Evolutionary conservation across 1,140 invertebrate species (phyloP), one percentile per base, ranked within the genome.

Genomic region (Aphelenchoides fujianensis): DNA sequence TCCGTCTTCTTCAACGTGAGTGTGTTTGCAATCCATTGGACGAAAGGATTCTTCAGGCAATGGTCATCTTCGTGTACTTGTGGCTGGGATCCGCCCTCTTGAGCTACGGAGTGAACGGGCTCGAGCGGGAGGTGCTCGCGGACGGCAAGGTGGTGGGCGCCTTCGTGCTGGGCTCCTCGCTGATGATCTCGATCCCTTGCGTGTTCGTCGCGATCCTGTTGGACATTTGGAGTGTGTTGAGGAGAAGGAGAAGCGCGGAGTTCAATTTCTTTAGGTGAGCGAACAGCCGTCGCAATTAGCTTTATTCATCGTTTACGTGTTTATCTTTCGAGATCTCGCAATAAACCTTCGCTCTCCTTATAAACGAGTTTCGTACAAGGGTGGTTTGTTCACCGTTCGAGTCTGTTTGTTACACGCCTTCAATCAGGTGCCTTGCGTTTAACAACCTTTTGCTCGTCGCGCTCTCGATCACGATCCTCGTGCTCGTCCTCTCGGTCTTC

Each of bases 81-180:
- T 59, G 19, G 5, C 34, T 59, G 5, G 55, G 55, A 30, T 59
- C 55, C 5, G 55, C 55, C 5, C 19, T 5, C 5, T 7, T 59
- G 5, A 59, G 55, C 55, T 59, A 59, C 55, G 55, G 55, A 5
- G 7, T 59, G 5, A 23, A 59, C 19, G 55, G 55, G 12, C 23
- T 59, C 5, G 55, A 59, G 5, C 34, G 55, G 55, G 55, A 59
- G 5, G 23, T 7, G 7, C 7, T 7, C 28, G 5, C 5, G 7
- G 55, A 59, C 28, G 55, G 55, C 55, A 59, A 7, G 23, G 55
- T 59, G 5, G 34, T 59, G 12, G 5, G 27, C 7, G 55, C 19
- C 5, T 59, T 59, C 5, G 55, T 59, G 12, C 23, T 59, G 5
- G 55, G 55, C 55, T 7, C 19, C 28, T 5, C 19, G 5, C 28